Evolutionary conservation across 2,113 vertebrate species (phyloP).

Genomic region (Lontra canadensis): DNA sequence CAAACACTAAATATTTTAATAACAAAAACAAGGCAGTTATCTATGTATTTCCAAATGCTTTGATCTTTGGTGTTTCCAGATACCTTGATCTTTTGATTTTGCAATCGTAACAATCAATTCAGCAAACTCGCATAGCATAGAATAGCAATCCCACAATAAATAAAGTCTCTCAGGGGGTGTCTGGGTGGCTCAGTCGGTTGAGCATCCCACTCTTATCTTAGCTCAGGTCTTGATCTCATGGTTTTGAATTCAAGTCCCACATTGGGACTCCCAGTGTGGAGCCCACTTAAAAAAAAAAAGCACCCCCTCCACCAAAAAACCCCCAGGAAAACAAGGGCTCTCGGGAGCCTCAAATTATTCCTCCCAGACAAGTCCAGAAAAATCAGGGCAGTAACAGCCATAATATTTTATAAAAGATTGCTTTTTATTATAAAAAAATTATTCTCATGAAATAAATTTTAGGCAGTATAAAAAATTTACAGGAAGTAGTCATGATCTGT

Average conservation of each 20-base stretch:
- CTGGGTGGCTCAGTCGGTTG: not conserved
- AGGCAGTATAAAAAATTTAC: not conserved
- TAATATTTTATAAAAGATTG: not conserved
- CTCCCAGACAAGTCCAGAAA: not conserved
- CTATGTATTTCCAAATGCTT: not conserved
- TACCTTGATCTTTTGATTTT: not conserved
- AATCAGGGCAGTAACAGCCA: not conserved
- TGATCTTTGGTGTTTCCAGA: not conserved
- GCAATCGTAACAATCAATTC: not conserved
- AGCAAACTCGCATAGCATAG: not conserved
- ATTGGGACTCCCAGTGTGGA: not conserved
- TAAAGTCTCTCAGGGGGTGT: not conserved
- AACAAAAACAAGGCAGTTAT: not conserved
- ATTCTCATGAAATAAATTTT: not conserved
- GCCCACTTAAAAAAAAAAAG: not conserved
- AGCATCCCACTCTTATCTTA: not conserved
- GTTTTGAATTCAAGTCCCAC: not conserved
- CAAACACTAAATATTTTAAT: slow-evolving; percentile 15
- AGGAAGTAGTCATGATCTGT: not conserved
- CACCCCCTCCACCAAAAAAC: not conserved
- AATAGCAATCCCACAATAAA: not conserved
- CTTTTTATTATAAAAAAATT: not conserved
- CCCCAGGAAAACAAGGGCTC: not conserved
- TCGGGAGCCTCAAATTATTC: not conserved
- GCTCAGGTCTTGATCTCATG: not conserved